Conservation (phyloP, 2,888 invertebrate genomes). For the Tenodera sinensis region DNA sequence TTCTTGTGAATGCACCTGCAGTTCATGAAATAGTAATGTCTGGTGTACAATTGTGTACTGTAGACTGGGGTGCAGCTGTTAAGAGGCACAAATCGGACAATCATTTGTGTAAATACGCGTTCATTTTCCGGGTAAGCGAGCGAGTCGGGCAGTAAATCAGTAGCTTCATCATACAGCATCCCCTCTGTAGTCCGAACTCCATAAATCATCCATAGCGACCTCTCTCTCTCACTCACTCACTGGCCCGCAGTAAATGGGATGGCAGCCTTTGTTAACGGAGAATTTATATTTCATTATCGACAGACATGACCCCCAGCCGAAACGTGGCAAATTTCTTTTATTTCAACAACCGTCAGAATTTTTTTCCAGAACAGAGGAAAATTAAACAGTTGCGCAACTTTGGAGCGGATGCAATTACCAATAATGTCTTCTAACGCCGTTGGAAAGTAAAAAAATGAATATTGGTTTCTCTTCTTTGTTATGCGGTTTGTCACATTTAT, state of each 20-base stretch:
- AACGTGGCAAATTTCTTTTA: not conserved
- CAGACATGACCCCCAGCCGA: not conserved
- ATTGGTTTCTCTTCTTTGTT: too few species aligned
- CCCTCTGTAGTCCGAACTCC: not conserved
- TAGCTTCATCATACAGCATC: not conserved
- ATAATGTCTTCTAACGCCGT: not conserved
- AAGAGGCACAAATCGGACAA: not conserved
- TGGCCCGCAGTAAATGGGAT: not conserved
- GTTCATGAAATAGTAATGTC: not conserved
- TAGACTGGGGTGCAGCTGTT: not conserved
- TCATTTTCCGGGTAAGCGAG: not conserved
- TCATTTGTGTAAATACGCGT: not conserved
- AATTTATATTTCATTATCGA: not conserved
- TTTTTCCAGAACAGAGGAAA: too few species aligned
- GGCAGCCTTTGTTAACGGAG: not conserved
- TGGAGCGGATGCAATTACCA: not conserved
- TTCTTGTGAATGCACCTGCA: not conserved
- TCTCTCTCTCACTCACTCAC: not conserved
- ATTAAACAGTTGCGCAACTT: not conserved
- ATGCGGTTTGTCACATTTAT: too few species aligned
- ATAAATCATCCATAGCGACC: slow-evolving; percentile 3
- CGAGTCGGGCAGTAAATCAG: not conserved
- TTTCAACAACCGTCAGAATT: not conserved
- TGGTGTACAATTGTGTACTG: not conserved
- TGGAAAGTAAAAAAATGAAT: too few species aligned